phyloP scores from a whole-genome alignment of 2,113 vertebrate genomes.

The Cochlearius cochlearius region DNA sequence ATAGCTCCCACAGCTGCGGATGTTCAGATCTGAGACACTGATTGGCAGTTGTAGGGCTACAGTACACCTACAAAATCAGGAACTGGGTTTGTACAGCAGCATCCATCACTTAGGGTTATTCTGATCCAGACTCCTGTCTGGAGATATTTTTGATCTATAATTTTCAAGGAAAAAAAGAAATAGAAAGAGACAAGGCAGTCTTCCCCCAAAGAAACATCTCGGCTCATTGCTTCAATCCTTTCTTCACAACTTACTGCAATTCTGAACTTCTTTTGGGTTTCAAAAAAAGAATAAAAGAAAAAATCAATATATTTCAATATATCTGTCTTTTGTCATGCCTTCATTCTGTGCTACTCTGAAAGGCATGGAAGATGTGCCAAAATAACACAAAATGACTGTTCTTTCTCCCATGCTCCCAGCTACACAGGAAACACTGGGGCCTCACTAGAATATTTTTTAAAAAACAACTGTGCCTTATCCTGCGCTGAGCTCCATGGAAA shows the following conservation, averaged over 20 bases:
- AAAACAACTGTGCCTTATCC: neutral
- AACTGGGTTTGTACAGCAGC: neutral
- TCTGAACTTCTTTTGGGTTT: neutral
- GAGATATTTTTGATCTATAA: neutral
- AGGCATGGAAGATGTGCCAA: neutral
- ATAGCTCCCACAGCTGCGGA: neutral
- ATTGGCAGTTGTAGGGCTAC: neutral
- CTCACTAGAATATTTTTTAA: neutral
- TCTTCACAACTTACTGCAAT: neutral
- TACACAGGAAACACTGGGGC: neutral
- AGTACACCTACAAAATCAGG: neutral
- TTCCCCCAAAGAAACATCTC: neutral
- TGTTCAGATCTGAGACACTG: neutral
- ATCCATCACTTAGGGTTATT: neutral
- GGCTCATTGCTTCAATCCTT: neutral
- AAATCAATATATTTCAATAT: neutral
- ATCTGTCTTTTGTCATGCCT: neutral
- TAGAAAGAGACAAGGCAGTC: neutral
- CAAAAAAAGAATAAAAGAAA: neutral
- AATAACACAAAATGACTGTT: neutral
- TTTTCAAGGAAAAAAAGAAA: neutral
- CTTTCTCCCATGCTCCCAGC: slow-evolving; percentile 5
- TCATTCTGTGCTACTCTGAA: neutral
- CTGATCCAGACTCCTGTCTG: neutral
- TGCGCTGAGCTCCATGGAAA: slow-evolving; percentile 32